Evolutionary conservation across 1,140 invertebrate species (phyloP), one percentile per base, ranked within the genome.

Genomic region (Megalopta genalis): DNA sequence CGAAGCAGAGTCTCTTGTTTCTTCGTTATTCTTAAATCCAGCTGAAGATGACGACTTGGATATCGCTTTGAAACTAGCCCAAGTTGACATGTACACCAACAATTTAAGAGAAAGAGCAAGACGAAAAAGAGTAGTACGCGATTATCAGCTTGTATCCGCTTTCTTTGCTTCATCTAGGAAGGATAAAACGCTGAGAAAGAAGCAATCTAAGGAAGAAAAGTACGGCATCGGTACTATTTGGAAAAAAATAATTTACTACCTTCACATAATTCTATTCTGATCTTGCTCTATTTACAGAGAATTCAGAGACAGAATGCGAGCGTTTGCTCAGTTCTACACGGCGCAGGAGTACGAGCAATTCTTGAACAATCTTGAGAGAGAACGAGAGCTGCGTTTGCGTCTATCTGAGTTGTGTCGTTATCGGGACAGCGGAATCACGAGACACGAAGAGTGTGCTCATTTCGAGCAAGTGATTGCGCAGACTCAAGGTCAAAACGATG

Each of bases 31-130:
- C 54, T 89, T 97, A 6, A 96, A 96, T 86, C 94, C 94, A 80
- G 93, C 95, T 59, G 97, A 98, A 90, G 97, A 98, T 93, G 97
- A 97, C 90, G 97, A 98, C 86, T 93, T 98, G 75, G 98, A 98
- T 93, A 95, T 97, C 87, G 95, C 95, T 87, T 89, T 94, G 60
- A 95, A 94, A 88, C 85, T 94, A 63, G 93, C 93, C 46, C 93
- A 94, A 83, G 97, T 99, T 63, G 97, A 98, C 90, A 98, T 98
- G 93, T 99, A 99, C 89, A 96, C 96, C 16, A 94, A 97, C 83
- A 94, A 97, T 85, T 93, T 99, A 68, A 93, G 97, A 69, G 98
- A 99, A 92, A 94, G 98, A 84, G 96, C 96, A 21, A 94, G 97
- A 87, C 94, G 97, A 89, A 99, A 98, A 95, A 94, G 97, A 62